Evolutionary conservation across 2,888 invertebrate species (phyloP), one percentile per base, ranked within the genome.

Genomic region (Steinernema scapterisci): DNA sequence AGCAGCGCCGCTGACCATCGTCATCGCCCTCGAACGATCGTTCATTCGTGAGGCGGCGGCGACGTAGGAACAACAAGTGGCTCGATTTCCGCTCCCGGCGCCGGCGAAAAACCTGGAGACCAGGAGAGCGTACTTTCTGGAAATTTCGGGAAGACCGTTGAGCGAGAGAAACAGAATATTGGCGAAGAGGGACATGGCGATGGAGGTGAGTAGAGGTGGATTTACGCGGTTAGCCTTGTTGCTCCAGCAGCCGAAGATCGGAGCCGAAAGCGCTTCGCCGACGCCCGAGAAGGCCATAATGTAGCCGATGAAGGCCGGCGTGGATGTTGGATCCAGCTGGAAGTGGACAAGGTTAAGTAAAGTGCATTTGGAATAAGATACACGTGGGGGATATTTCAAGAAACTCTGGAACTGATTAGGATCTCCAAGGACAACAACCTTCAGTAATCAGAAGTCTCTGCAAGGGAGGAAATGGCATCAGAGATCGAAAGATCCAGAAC

Each of bases 1-100:
- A n/a, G 78, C 77, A 13, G 80, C 81, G 1, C 81, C 81, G 2
- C 81, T 79, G 6, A 78, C 76, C 38, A 80, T 70, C 13, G 81
- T 81, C 73, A 81, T 78, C 0, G 77, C 75, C 27, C 72, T 73
- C 2, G 81, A 77, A 21, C 81, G 71, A 25, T 81, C 81, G 13
- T 46, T 73, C 23, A 75, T 73, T 11, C 72, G 46, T 25, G 73
- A 71, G 16, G 78, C 78, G 11, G 77, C 73, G 0, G 81, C 78
- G 16, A 78, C 74, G 25, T 77, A 78, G 25, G 81, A 78, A 25
- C 81, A 75, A 70, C 74, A 81, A 23, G 75, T 73, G n/a, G 78
- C 81, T 13, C 81, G 73, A 44, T 81, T 81, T 19, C 79, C 80
- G 70, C 76, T 76, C 23, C 80, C 80, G 19, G 77, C 76, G 45